phyloP scores from a whole-genome alignment of 2,888 invertebrate species.

The Diarsia mendica region DNA sequence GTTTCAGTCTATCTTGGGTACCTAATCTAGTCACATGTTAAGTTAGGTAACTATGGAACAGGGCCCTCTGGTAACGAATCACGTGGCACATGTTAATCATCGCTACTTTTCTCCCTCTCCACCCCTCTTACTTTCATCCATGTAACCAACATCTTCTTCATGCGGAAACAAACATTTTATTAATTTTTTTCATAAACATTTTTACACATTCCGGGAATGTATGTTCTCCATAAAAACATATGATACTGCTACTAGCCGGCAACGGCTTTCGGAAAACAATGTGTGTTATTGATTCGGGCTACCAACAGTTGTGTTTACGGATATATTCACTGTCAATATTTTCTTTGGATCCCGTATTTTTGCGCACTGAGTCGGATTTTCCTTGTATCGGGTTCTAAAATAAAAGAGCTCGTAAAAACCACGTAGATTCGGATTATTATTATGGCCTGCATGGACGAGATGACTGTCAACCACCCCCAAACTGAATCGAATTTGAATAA shows the following conservation, averaged over 20 bases:
- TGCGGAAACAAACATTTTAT: neutral
- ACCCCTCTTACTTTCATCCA: neutral
- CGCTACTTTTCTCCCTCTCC: neutral
- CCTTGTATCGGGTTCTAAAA: slow-evolving; percentile 4
- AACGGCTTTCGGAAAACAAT: slow-evolving; percentile 49
- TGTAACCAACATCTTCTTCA: neutral
- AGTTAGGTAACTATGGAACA: neutral
- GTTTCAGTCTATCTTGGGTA: neutral
- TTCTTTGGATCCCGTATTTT: slow-evolving; percentile 58
- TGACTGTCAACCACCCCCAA: neutral
- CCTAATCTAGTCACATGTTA: neutral
- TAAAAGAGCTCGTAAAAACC: slow-evolving; percentile 8
- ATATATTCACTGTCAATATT: slow-evolving; percentile 66
- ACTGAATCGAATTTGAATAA: neutral
- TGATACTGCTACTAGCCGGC: slow-evolving; percentile 5
- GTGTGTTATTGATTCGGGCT: slow-evolving; percentile 54
- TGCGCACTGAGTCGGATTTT: slow-evolving; percentile 19
- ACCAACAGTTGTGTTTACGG: slow-evolving; percentile 64
- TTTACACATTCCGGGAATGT: neutral
- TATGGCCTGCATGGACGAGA: neutral
- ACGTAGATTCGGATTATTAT: neutral
- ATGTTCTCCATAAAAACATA: slow-evolving; percentile 3
- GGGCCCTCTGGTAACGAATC: neutral
- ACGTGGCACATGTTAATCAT: neutral
- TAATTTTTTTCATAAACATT: neutral